phyloP scores from a whole-genome alignment of 2,113 vertebrate genomes.

The Onychorhynchus coronatus region DNA sequence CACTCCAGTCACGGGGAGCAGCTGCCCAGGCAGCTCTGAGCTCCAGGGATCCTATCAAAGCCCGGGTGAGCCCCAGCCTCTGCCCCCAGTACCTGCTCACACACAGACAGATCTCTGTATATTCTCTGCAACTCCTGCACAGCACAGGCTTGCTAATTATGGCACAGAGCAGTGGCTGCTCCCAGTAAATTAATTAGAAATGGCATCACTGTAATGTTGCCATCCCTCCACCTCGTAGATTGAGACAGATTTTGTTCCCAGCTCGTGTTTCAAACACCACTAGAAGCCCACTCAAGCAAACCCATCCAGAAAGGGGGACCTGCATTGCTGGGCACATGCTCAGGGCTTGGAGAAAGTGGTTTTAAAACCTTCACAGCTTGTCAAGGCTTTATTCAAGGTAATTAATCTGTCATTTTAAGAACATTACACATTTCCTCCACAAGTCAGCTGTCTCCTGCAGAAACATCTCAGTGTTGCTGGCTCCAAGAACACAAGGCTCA shows the following conservation, averaged over 20 bases:
- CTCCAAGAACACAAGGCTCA: rapidly evolving
- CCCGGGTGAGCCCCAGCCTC: not conserved
- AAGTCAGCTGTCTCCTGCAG: not conserved
- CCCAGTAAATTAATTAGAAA: conserved; percentile 29
- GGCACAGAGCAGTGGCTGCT: not conserved
- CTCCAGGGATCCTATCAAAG: not conserved
- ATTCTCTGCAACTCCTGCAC: not conserved
- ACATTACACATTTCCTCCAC: not conserved
- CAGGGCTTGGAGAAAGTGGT: not conserved
- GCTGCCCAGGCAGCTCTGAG: not conserved
- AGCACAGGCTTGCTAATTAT: not conserved
- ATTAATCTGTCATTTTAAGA: not conserved
- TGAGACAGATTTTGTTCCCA: not conserved
- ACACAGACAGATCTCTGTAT: not conserved
- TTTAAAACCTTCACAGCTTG: not conserved
- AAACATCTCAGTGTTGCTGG: rapidly evolving
- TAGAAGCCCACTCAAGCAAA: not conserved
- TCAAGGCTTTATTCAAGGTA: not conserved
- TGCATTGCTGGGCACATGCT: not conserved
- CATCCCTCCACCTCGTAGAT: not conserved
- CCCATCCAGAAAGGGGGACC: not conserved
- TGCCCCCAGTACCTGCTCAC: not conserved
- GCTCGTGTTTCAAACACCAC: not conserved
- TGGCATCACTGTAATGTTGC: not conserved
- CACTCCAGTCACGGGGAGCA: not conserved